These are phyloP conservation scores for Bombyx mori DNA, from an alignment of 1,140 invertebrate species.

Conservation along the genomic window DNA sequence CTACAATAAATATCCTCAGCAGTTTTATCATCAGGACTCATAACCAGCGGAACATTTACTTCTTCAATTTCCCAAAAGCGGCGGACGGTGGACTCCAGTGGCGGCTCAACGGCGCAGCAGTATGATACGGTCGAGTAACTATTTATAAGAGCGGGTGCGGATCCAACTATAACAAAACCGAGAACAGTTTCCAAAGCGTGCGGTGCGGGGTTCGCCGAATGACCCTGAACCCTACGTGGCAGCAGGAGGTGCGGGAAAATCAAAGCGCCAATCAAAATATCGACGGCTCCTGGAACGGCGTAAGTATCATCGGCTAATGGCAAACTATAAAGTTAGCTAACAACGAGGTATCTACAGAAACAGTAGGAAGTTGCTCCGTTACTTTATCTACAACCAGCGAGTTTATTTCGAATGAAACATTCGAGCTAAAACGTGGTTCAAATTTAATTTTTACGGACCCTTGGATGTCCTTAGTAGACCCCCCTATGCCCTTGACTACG, in stretches of 20 bases:
- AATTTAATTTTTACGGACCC: conserved; percentile 13
- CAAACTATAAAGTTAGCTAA: conserved; percentile 2
- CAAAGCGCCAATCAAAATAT: conserved; percentile 16
- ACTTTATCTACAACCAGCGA: conserved; percentile 14
- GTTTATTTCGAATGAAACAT: conserved; percentile 11
- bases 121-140: conserved; percentile 1
- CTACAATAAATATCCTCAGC: conserved; percentile 10
- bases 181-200: conserved; percentile 16
- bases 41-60: conserved; percentile 6
- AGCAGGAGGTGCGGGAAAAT: conserved; percentile 19
- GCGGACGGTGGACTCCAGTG: conserved; percentile 4
- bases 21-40: conserved; percentile 12
- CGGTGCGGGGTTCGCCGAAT: conserved; percentile 4
- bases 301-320: conserved; percentile 10
- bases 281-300: conserved; percentile 10
- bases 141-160: conserved; percentile 8
- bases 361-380: conserved; percentile 13
- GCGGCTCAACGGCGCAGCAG: conserved; percentile 4
- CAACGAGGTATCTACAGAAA: conserved; percentile 7
- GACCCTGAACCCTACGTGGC: conserved; percentile 9
- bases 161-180: conserved; percentile 17
- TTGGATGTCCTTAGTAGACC: conserved; percentile 4
- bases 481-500: conserved; percentile 16
- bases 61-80: conserved; percentile 16
- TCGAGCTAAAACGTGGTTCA: conserved; percentile 8